Base-by-base conservation (phyloP, 2,113 vertebrate genomes). In the Microtus ochrogaster region DNA sequence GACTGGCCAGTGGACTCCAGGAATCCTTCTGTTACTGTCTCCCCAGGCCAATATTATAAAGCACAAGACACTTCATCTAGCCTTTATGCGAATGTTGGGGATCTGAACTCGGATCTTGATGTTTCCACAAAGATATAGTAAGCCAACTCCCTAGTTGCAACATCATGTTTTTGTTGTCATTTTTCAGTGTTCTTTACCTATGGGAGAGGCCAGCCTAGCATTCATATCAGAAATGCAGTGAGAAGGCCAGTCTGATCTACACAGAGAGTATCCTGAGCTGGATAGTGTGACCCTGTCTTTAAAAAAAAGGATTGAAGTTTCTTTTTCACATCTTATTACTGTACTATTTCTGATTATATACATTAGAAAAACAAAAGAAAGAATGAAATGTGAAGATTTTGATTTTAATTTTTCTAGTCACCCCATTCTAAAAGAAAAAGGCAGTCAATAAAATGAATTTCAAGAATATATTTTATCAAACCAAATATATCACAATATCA, bases 371-470 rank as follows among this genome's bases (percentile, higher is more conserved):
- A 63, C n/a, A 41, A 39, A 82, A 41, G 36, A 63, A 83, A 58
- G 33, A 63, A 83, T 83, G 1, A 26, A 44, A 83, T 63, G 55
- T 28, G 36, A 61, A 49, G 68, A 3, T 55, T 12, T 13, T 7
- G 12, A 81, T 91, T 92, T 85, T 47, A 89, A 96, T n/a, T 66
- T 76, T 90, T 76, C 63, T 66, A 66, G 83, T 36, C 28, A 66
- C 26, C 28, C 33, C 39, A 84, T 44, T 30, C n/a, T 84, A 66
- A 84, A 47, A 41, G 7, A 28, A 76, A 93, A 86, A 83, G 49
- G 1, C 72, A 83, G 41, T 7, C 36, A 33, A 44, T 47, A 47
- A 95, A 92, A 86, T 89, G 81, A 92, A 92, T 81, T 44, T 90
- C 19, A 73, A 65, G 28, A 63, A 61, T 82, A 24, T 58, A 19